Evolutionary conservation across 64 coral and sea anemone genomes (phyloP), one percentile per base, ranked within the genome.

Genomic region (Montipora efflorescens): DNA sequence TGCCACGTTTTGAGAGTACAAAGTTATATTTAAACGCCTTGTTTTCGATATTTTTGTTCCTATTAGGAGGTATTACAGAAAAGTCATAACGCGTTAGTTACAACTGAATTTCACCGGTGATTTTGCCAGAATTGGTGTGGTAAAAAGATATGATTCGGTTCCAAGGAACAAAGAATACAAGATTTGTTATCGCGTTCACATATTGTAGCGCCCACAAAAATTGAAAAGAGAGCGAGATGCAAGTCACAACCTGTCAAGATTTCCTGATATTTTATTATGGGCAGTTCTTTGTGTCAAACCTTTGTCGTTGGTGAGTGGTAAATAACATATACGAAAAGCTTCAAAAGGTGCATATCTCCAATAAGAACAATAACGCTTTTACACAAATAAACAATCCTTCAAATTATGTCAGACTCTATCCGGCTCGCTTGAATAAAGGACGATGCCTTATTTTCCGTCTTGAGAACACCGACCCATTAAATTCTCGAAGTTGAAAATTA

Each of bases 401-500:
- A 86, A 86, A 49, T 86, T 86, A 70, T 84, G 82, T 86, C 82
- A 86, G 18, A 68, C 66, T 86, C 71, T 86, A 71, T 86, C 82
- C 82, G 82, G 82, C 19, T 16, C 82, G n/a, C 70, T 86, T 71
- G 82, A 86, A 70, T 86, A 71, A 86, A 71, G 82, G 62, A 49
- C 45, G 66, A 18, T 46, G 45, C 66, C 11, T 86, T 86, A 86
- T 71, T 86, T 86, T 47, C 12, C 64, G 80, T 86, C 22, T 70
- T 86, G 71, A 84, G 67, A 71, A 50, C 45, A 46, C 82, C 82
- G 82, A 86, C 66, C 82, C 82, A 86, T 86, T 86, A 86, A 86
- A 67, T 86, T 44, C 67, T 71, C 66, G 13, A 70, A 64, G 61
- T 44, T 64, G 36, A 86, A 86, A 86, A 67, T 86, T 86, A 86